These are phyloP conservation scores for Diabrotica balteata DNA, from an alignment of 2,888 invertebrate species.

Conservation along the genomic window DNA sequence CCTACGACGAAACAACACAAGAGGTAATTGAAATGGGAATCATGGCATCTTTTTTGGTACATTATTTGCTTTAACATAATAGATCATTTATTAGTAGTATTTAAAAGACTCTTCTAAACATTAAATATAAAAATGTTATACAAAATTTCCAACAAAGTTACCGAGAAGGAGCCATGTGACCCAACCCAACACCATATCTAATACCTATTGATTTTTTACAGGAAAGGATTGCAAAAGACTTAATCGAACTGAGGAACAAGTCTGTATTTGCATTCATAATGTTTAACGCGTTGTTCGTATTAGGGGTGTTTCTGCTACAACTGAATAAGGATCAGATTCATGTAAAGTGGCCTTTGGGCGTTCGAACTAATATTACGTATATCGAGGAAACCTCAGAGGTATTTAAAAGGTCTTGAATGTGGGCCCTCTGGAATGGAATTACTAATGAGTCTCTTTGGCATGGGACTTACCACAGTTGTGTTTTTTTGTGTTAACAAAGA, in stretches of 20 bases:
- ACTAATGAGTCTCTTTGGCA: constrained; percentile 54
- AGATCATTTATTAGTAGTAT: too few species aligned
- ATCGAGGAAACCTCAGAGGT: constrained; percentile 93
- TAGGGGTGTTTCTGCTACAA: constrained; percentile 98
- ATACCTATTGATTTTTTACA: constrained; percentile 68
- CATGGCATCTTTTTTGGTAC: constrained; percentile 44
- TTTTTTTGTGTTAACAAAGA: not conserved
- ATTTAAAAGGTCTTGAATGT: constrained; percentile 45
- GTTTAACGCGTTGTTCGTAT: constrained; percentile 99
- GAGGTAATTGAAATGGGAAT: constrained; percentile 76
- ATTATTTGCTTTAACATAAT: not conserved
- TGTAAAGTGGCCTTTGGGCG: constrained; percentile 95
- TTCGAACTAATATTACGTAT: constrained; percentile 94
- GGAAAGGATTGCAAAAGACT: constrained; percentile 88
- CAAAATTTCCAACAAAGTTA: constrained; percentile 12
- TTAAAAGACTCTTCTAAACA: too few species aligned
- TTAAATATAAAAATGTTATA: not conserved
- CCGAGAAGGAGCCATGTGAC: constrained; percentile 61
- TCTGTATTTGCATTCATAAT: constrained; percentile 98
- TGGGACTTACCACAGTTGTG: constrained; percentile 47
- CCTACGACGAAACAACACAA: constrained; percentile 87
- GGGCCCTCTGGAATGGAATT: constrained; percentile 46
- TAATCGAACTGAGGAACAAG: constrained; percentile 95
- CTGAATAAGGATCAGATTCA: constrained; percentile 98
- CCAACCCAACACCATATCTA: constrained; percentile 58